These are phyloP conservation scores for Phaetusa simplex DNA, from an alignment of 2,113 vertebrate species.

Conservation along the genomic window DNA sequence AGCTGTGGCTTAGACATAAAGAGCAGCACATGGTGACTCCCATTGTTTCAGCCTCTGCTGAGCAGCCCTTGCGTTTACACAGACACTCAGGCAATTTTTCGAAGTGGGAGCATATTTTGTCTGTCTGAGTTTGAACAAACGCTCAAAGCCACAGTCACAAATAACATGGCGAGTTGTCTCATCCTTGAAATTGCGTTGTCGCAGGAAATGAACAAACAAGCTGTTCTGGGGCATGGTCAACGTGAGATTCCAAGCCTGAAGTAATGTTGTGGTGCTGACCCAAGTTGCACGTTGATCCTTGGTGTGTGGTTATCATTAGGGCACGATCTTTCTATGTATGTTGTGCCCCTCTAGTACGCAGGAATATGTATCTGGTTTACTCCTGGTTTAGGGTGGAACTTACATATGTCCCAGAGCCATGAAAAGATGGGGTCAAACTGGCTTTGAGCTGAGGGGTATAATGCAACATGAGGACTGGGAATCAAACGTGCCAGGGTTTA, in stretches of 20 bases:
- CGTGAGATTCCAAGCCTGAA: background rate
- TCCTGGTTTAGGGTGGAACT: background rate
- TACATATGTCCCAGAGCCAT: background rate
- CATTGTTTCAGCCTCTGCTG: background rate
- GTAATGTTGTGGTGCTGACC: accelerated
- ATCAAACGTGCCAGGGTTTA: background rate
- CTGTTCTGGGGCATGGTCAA: background rate
- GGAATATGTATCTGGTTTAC: background rate
- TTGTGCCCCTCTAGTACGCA: background rate
- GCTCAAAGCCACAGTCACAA: background rate
- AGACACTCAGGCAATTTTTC: background rate
- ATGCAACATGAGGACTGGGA: accelerated
- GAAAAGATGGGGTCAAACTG: background rate
- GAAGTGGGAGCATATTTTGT: background rate
- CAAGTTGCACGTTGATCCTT: background rate
- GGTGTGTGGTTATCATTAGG: background rate
- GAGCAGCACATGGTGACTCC: background rate
- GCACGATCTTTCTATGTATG: background rate
- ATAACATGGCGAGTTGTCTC: background rate
- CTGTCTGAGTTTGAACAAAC: background rate
- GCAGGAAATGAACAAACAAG: background rate
- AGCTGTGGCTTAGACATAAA: background rate
- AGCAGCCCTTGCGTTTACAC: background rate
- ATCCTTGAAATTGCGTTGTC: background rate
- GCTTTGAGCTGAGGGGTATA: background rate